Evolutionary conservation across 2,113 vertebrate species (phyloP).

Genomic region (Mesoclemmys tuberculata): DNA sequence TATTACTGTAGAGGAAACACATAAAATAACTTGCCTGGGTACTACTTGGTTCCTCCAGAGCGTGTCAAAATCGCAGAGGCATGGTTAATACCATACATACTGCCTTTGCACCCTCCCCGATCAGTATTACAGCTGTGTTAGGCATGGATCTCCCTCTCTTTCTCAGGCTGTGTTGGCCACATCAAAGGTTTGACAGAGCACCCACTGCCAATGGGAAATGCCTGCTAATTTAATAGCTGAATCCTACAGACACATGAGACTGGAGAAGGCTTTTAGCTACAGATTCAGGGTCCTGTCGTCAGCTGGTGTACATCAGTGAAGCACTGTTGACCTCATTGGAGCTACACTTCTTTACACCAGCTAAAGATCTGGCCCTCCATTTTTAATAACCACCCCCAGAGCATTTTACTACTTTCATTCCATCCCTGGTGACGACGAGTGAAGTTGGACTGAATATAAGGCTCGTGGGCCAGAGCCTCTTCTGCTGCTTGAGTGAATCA

Average conservation of each 20-base stretch:
- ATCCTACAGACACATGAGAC: not conserved
- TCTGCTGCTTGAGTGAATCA: not conserved
- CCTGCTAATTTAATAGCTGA: not conserved
- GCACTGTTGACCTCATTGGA: not conserved
- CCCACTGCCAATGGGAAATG: not conserved
- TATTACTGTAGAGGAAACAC: not conserved
- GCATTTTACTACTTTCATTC: not conserved
- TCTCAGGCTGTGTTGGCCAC: accelerated
- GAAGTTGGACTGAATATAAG: not conserved
- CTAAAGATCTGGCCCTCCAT: not conserved
- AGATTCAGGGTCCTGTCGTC: not conserved
- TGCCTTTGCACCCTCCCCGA: not conserved
- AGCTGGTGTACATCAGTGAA: not conserved
- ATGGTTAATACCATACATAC: not conserved
- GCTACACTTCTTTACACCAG: not conserved
- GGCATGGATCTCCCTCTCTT: not conserved
- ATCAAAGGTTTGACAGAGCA: not conserved
- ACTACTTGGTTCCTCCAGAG: not conserved
- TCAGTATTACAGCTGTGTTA: not conserved
- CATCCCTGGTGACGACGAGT: not conserved
- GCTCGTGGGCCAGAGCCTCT: not conserved
- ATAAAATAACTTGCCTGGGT: not conserved
- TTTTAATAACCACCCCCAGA: not conserved
- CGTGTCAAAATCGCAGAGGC: not conserved
- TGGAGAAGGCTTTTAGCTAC: accelerated